A percentile compares a stretch with the other conserved stretches of the same genome.
Conservation (phyloP, 1,140 invertebrate species). For the silkworm (Bombyx mori) region ASM3026992v2 NC_085118.1:11589001-11589500, state of each 20-base stretch:
- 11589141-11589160: conserved; percentile 50
- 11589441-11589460: too few species aligned
- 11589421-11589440: too few species aligned
- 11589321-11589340: conserved; percentile 1
- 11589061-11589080: conserved; percentile 41
- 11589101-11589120: conserved; percentile 51
- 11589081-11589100: conserved; percentile 32
- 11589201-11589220: conserved; percentile 16
- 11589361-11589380: too few species aligned
- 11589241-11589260: conserved; percentile 21
- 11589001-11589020: conserved; percentile 14
- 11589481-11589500: too few species aligned
- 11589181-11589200: conserved; percentile 17
- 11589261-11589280: conserved; percentile 20
- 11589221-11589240: conserved; percentile 22
- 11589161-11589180: conserved; percentile 41
- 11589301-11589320: conserved; percentile 25
- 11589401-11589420: too few species aligned
- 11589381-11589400: too few species aligned
- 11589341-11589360: too few species aligned
- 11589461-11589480: too few species aligned
- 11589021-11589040: conserved; percentile 56
- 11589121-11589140: conserved; percentile 56
- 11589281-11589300: conserved; percentile 28
- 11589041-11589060: conserved; percentile 57